Evolutionary conservation across 2,113 vertebrate genomes (phyloP).

Genomic region (Hymenochirus boettgeri): DNA sequence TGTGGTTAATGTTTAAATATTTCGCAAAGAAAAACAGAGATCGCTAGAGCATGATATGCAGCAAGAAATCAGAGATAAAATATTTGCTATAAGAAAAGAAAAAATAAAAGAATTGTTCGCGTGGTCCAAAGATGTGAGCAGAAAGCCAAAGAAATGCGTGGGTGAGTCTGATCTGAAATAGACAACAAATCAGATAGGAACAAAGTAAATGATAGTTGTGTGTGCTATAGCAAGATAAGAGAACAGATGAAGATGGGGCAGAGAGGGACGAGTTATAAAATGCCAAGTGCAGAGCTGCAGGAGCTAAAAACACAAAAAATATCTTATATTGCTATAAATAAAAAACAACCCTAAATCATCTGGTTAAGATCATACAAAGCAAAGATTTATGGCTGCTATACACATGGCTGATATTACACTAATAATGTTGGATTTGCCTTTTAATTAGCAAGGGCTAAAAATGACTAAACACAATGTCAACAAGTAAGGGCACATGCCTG

Average conservation of each 20-base stretch:
- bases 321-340: too few species aligned
- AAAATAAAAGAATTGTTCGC: conserved; percentile 11
- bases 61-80: conserved; percentile 28
- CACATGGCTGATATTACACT: too few species aligned
- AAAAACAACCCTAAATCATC: too few species aligned
- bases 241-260: conserved; percentile 8
- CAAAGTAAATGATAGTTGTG: conserved; percentile 20
- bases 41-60: conserved; percentile 24
- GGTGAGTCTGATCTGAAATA: conserved; percentile 21
- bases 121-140: conserved; percentile 20
- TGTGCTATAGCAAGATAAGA: conserved; percentile 34
- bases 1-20: conserved; percentile 20
- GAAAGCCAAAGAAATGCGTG: conserved; percentile 13
- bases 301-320: too few species aligned
- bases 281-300: conserved; percentile 21
- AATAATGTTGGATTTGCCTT: too few species aligned
- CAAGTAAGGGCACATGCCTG: too few species aligned
- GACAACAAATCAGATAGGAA: conserved; percentile 29
- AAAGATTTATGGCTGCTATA: too few species aligned
- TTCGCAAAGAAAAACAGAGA: conserved; percentile 18
- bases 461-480: too few species aligned
- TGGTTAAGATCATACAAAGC: too few species aligned
- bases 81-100: conserved; percentile 17
- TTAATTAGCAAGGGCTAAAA: too few species aligned
- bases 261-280: conserved; percentile 7